Evolutionary conservation across 2,797 vertebrate species (phyloP).

Genomic region (Takifugu rubripes): DNA sequence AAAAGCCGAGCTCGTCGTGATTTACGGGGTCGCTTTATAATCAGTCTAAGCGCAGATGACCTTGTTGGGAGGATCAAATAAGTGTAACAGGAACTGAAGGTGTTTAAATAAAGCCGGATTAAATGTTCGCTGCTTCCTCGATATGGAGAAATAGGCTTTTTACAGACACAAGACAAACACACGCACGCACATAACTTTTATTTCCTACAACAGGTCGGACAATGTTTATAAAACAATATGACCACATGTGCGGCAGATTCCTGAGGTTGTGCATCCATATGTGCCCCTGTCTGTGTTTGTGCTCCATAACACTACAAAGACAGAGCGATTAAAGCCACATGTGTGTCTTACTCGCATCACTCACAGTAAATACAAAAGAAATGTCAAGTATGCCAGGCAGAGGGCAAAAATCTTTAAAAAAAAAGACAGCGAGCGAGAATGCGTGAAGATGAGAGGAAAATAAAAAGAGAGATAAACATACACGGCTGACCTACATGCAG

Average conservation of each 20-base stretch:
- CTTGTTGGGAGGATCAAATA: too few species aligned
- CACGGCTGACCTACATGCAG: background rate
- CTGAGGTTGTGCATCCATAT: conserved; percentile 34
- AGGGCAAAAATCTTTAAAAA: conserved; percentile 18
- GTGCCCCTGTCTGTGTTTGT: conserved; percentile 35
- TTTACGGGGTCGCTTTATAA: background rate
- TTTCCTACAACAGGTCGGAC: conserved; percentile 34
- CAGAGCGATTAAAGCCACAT: conserved; percentile 63
- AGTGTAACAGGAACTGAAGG: background rate
- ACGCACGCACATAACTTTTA: conserved; percentile 19
- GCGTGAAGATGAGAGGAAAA: background rate
- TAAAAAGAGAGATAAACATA: background rate
- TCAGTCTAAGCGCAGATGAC: background rate
- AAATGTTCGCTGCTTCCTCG: conserved; percentile 14
- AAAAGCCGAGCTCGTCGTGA: background rate
- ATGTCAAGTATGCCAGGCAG: conserved; percentile 60
- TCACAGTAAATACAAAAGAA: conserved; percentile 61
- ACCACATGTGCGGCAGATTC: conserved; percentile 46
- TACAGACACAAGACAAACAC: conserved; percentile 20
- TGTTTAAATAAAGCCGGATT: conserved; percentile 8
- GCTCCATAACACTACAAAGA: conserved; percentile 57
- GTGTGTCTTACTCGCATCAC: conserved; percentile 56
- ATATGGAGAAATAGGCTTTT: conserved; percentile 3
- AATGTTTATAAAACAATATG: conserved; percentile 54
- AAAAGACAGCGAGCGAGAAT: background rate